phyloP scores from a whole-genome alignment of 1,140 invertebrate species.

The Cherax destructor region DNA sequence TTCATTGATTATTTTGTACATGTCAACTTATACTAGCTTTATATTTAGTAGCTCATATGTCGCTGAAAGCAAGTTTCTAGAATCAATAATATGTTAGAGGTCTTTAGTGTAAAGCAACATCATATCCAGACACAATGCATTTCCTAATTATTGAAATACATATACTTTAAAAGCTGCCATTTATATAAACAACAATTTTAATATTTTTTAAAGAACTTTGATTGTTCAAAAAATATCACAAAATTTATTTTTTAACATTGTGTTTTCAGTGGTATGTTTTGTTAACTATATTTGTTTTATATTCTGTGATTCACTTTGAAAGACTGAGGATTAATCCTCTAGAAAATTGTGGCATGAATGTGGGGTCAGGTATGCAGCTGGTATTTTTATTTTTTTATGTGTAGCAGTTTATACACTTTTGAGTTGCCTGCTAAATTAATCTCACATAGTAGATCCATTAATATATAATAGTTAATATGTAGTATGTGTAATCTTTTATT shows the following conservation, averaged over 20 bases:
- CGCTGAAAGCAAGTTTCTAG: neutral
- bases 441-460: neutral
- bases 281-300: neutral
- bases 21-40: neutral
- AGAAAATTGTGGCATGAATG: neutral
- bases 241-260: neutral
- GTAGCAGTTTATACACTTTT: neutral
- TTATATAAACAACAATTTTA: neutral
- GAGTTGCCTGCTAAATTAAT: neutral
- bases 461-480: neutral
- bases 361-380: neutral
- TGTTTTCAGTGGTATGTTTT: neutral
- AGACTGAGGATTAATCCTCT: neutral
- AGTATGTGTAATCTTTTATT: neutral
- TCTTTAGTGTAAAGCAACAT: neutral
- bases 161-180: neutral
- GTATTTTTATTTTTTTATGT: neutral
- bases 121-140: neutral
- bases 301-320: neutral
- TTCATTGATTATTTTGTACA: neutral
- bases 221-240: neutral
- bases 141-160: neutral
- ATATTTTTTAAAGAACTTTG: neutral
- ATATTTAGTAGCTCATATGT: neutral
- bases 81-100: neutral